Base-by-base conservation (phyloP, 2,888 invertebrate species). In the Coelopa pilipes region DNA sequence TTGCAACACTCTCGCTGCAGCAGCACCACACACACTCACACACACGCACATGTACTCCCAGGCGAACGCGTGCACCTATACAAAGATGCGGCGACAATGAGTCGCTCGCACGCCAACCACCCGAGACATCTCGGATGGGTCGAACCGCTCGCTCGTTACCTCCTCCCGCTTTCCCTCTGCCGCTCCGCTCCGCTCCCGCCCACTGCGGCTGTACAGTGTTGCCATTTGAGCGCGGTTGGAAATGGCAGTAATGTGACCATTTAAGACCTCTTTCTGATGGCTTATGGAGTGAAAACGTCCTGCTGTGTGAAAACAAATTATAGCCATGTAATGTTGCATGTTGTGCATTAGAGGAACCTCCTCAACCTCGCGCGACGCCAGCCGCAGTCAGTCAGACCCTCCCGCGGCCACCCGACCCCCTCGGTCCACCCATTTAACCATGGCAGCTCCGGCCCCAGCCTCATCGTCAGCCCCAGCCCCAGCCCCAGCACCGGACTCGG, bases 281-380 rank as follows among this genome's bases (percentile, higher is more conserved):
- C 83, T 84, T 83, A 83, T 83, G 78, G 83, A 84, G 84, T 84
- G 84, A 84, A 84, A 84, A 84, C 84, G 82, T 84, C 84, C 84
- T 84, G 84, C 84, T 84, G 84, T 84, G 83, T 83, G 82, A 84
- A 84, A 84, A 84, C 84, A 84, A 84, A 84, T 84, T 84, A 84
- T 82, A 83, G 82, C 83, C 84, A 84, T 84, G 84, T 84, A 84
- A 84, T 84, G 84, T 84, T 84, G 84, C 84, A 84, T 84, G 84
- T 83, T 84, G 82, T 80, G 71, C 71, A 71, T 50, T 71, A 71
- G 65, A 70, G 70, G 62, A 62, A 70, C 62, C 70, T 50, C 60
- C 59, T 21, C 63, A 49, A 24, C 50, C 17, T 49, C 65, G 21
- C 57, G 57, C 57, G 57, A 11, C 24, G 57, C 10, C 34, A 34